Evolutionary conservation across 2,797 vertebrate genomes (phyloP).

Genomic region (Cuniculus paca): DNA sequence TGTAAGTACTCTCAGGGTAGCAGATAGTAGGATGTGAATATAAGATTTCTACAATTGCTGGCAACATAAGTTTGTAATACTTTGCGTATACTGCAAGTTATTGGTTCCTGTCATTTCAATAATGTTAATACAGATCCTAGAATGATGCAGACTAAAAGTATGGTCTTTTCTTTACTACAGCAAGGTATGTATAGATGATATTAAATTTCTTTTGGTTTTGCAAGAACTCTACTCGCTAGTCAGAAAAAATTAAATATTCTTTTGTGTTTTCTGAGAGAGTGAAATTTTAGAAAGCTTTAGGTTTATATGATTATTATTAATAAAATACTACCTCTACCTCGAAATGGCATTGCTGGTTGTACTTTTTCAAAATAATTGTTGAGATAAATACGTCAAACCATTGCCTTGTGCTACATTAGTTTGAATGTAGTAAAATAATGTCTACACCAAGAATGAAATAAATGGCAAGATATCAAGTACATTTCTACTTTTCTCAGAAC

Average conservation of each 20-base stretch:
- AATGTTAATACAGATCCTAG: neutral
- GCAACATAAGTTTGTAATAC: neutral
- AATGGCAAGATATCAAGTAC: neutral
- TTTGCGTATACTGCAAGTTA: neutral
- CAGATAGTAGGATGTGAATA: neutral
- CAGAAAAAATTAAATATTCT: neutral
- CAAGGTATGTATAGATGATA: neutral
- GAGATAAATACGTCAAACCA: neutral
- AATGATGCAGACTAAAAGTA: neutral
- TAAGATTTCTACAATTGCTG: constrained; percentile 8
- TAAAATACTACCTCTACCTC: neutral
- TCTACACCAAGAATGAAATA: neutral
- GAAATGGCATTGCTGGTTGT: neutral
- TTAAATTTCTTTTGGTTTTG: neutral
- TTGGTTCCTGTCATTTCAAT: neutral
- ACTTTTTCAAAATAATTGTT: constrained; percentile 18
- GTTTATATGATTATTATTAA: neutral
- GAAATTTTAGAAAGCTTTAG: constrained; percentile 22
- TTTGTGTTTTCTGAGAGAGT: neutral
- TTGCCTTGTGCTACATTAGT: neutral
- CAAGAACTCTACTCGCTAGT: neutral
- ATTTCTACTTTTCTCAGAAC: constrained; percentile 5
- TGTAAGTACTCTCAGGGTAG: neutral
- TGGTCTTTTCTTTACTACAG: neutral
- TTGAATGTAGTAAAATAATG: neutral